Conservation (phyloP, 2,888 invertebrate genomes). For the Thumatha senex region DNA sequence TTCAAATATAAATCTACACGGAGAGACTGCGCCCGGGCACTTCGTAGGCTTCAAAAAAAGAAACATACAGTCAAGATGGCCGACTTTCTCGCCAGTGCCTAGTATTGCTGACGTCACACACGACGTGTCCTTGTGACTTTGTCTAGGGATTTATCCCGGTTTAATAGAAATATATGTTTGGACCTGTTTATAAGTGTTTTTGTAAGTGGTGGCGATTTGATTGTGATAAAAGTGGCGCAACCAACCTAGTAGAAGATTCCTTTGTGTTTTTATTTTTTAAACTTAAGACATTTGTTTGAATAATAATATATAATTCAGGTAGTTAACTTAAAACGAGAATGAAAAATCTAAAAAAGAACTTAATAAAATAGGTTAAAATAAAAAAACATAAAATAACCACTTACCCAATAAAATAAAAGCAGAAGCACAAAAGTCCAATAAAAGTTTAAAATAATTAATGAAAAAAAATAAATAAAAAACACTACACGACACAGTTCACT, state of each 20-base stretch:
- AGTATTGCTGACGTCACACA: conserved; percentile 78
- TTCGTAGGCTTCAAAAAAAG: conserved; percentile 78
- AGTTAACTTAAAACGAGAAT: background rate
- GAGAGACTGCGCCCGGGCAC: conserved; percentile 67
- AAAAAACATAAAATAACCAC: conserved; percentile 48
- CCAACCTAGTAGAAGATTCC: conserved; percentile 9
- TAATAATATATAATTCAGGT: conserved; percentile 2
- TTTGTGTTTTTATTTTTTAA: conserved; percentile 28
- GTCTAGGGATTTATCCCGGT: conserved; percentile 56
- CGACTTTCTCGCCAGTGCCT: conserved; percentile 79
- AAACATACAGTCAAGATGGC: conserved; percentile 78
- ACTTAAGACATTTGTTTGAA: conserved; percentile 2
- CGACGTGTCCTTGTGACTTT: conserved; percentile 75
- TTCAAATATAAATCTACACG: conserved; percentile 58
- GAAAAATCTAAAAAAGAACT: conserved; percentile 8
- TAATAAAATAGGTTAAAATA: conserved; percentile 23
- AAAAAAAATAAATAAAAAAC: conserved; percentile 60
- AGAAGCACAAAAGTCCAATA: conserved; percentile 71
- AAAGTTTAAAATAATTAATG: conserved; percentile 41
- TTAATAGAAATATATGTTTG: conserved; percentile 42
- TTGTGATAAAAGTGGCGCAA: too few relatives aligned
- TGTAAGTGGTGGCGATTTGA: conserved; percentile 7
- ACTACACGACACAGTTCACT: conserved; percentile 80
- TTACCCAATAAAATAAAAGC: conserved; percentile 66
- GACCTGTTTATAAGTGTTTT: conserved; percentile 30